Conservation (phyloP, 2,797 vertebrate genomes). For the Chaenodraco wilsoni region DNA sequence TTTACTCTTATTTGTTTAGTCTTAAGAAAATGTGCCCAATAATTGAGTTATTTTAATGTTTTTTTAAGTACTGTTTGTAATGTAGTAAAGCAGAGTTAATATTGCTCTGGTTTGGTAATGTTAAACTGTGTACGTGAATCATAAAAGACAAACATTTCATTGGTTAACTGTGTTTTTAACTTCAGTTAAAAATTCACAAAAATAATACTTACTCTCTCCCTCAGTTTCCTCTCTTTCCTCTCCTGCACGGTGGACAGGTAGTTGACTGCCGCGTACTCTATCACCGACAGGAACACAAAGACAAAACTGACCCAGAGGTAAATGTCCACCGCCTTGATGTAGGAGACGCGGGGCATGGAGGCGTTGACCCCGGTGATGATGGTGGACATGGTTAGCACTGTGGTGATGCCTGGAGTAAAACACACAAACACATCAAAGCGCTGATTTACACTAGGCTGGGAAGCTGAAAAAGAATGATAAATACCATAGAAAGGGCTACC, state of each 20-base stretch:
- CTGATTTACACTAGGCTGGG: background rate
- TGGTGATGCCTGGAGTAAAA: conserved; percentile 83
- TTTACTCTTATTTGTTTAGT: background rate
- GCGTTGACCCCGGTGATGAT: conserved; percentile 89
- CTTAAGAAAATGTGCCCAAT: background rate
- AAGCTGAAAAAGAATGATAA: background rate
- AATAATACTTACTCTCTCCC: conserved; percentile 82
- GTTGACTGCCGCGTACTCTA: conserved; percentile 88
- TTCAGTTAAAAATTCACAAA: background rate
- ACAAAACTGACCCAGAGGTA: conserved; percentile 90
- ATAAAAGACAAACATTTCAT: background rate
- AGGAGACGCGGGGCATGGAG: conserved; percentile 88
- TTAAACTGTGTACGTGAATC: background rate
- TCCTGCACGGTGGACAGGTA: conserved; percentile 93
- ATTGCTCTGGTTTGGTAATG: background rate
- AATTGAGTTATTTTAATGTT: background rate
- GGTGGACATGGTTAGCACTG: conserved; percentile 88
- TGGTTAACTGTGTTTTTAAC: conserved; percentile 11
- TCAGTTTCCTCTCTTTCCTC: conserved; percentile 89
- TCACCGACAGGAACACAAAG: conserved; percentile 88
- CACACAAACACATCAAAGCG: conserved; percentile 11
- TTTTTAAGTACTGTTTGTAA: background rate
- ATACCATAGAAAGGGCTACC: background rate
- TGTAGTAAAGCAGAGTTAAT: background rate
- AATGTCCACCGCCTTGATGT: conserved; percentile 89